Conservation (phyloP, 2,797 vertebrate species). For the Poecilia wingei region DNA sequence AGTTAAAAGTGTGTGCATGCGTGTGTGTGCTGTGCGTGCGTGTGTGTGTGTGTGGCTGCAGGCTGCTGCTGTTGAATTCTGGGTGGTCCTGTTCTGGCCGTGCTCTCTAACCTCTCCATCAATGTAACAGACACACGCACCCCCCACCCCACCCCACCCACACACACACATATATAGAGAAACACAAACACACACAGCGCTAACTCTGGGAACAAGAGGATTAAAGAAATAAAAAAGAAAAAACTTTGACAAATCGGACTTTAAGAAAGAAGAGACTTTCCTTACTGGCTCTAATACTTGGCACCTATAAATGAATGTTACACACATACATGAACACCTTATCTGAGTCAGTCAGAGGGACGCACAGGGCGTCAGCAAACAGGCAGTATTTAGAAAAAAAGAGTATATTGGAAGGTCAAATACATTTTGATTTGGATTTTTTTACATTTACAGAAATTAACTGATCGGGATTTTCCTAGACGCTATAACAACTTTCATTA, state of each 20-base stretch:
- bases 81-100: constrained; percentile 81
- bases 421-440: not conserved
- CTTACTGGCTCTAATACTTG: constrained; percentile 44
- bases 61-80: constrained; percentile 79
- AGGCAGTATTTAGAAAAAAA: constrained; percentile 12
- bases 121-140: constrained; percentile 68
- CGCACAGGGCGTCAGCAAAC: not conserved
- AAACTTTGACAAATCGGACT: constrained; percentile 63
- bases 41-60: constrained; percentile 62
- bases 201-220: constrained; percentile 68
- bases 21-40: constrained; percentile 27
- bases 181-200: constrained; percentile 12
- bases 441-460: not conserved
- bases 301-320: constrained; percentile 43
- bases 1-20: constrained; percentile 19
- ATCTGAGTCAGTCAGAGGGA: constrained; percentile 22
- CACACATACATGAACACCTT: constrained; percentile 48
- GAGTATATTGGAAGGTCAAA: not conserved
- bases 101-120: constrained; percentile 82
- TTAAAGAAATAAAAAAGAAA: constrained; percentile 57
- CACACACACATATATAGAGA: not conserved
- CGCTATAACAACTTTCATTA: not conserved
- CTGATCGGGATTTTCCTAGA: not conserved
- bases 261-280: constrained; percentile 58
- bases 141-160: not conserved